Evolutionary conservation across 2,797 vertebrate species (phyloP), one percentile per base, ranked within the genome.

Genomic region (Alfaro cultratus): DNA sequence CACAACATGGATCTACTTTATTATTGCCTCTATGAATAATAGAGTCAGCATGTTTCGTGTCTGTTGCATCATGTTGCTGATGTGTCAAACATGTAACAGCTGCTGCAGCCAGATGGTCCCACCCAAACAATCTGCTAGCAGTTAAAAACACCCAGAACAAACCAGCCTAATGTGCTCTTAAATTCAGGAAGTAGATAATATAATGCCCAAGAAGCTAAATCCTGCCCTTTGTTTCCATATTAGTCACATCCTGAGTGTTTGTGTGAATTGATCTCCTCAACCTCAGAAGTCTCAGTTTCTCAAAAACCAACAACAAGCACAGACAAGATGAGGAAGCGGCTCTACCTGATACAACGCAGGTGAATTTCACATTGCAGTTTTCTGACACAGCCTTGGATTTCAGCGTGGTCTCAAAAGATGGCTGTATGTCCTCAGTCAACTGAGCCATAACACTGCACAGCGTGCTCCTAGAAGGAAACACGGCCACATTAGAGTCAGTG

Each of bases 381-480:
- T 99, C 97, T 7, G 98, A 99, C 84, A 99, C 98, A 62, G 99
- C 96, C 78, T 96, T 97, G 76, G 99, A 97, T 94, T 98, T 98
- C 91, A 99, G 94, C 5, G 99, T 99, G 84, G 96, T 97, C 88
- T 99, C 97, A 85, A 99, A 99, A 26, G 96, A 95, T 0, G 99
- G 99, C 91, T 99, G 99, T 72, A 97, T 97, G 90, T 99, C 99
- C 79, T 99, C 99, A 1, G 98, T 99, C 91, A 99, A 96, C 92
- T 99, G 99, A 88, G 99, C 97, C 94, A 99, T 99, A 90, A 99
- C 96, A 76, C 95, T 97, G 95, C 98, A 99, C 92, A 99, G 96
- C 62, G 98, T 99, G 95, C 97, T 99, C 96, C 99, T 99, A 91
- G 81, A 95, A 81, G 41, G 46, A 90, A 80, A 87, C 73, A 78